Evolutionary conservation across 2,797 vertebrate genomes (phyloP).

Genomic region (Bradypus variegatus): DNA sequence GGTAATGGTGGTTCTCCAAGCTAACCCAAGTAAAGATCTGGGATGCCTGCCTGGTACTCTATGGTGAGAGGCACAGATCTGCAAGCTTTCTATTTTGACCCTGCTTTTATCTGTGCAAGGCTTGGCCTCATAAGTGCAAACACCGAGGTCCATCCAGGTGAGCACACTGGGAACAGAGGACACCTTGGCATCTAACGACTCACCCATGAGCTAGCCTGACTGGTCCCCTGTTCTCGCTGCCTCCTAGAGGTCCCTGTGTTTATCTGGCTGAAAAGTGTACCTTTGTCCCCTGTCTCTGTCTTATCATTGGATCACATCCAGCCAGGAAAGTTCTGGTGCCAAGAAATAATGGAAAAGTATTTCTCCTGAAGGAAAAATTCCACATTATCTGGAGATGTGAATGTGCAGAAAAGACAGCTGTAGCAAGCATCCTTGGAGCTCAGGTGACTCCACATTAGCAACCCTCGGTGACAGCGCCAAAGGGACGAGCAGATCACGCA

Average conservation of each 20-base stretch:
- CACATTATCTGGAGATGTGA: not conserved
- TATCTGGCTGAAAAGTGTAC: not conserved
- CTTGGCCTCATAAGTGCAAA: not conserved
- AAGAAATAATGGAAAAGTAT: not conserved
- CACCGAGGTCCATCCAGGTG: not conserved
- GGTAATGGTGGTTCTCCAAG: not conserved
- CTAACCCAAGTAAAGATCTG: not conserved
- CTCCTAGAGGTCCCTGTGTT: not conserved
- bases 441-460: not conserved
- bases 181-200: not conserved
- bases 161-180: not conserved
- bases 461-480: not conserved
- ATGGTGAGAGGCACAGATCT: not conserved
- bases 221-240: not conserved
- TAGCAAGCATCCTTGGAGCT: not conserved
- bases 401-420: not conserved
- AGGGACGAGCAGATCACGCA: not conserved
- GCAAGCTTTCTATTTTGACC: not conserved
- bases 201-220: not conserved
- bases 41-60: not conserved
- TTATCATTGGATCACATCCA: not conserved
- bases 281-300: not conserved
- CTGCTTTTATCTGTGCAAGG: not conserved
- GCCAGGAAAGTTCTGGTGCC: not conserved
- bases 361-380: slow-evolving; percentile 18